These are phyloP conservation scores for Vombatus ursinus DNA, from an alignment of 2,113 vertebrate species.

Conservation along the genomic window DNA sequence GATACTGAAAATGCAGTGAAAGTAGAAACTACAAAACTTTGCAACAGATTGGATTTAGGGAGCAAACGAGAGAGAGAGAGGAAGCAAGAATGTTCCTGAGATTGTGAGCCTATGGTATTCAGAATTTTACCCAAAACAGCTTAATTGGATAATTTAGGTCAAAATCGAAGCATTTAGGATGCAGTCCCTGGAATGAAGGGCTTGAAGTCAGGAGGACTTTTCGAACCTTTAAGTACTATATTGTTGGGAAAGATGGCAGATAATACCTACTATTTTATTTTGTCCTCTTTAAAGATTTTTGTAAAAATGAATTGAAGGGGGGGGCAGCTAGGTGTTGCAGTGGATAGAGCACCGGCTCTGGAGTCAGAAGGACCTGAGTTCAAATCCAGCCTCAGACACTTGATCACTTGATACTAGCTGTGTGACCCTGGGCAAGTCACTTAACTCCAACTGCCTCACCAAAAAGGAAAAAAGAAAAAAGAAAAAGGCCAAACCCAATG, in stretches of 20 bases:
- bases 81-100: neutral
- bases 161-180: neutral
- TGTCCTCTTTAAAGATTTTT: slow-evolving; percentile 6
- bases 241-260: neutral
- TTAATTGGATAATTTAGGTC: neutral
- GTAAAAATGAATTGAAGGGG: slow-evolving; percentile 30
- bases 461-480: too few relatives aligned
- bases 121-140: neutral
- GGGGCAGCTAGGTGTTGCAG: too few relatives aligned
- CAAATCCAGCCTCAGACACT: too few relatives aligned
- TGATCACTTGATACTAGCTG: too few relatives aligned
- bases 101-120: neutral
- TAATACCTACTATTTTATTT: slow-evolving; percentile 1
- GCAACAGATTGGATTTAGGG: neutral
- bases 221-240: neutral
- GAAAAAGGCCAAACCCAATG: too few relatives aligned
- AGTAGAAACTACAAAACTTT: neutral
- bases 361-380: too few relatives aligned
- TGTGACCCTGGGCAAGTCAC: too few relatives aligned
- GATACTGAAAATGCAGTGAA: neutral
- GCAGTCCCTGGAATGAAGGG: neutral
- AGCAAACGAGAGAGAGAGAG: neutral
- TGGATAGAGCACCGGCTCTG: too few relatives aligned
- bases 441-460: too few relatives aligned
- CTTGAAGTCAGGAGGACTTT: neutral